Conservation (phyloP, 2,797 vertebrate species). For the Psittacula derbiana region DNA sequence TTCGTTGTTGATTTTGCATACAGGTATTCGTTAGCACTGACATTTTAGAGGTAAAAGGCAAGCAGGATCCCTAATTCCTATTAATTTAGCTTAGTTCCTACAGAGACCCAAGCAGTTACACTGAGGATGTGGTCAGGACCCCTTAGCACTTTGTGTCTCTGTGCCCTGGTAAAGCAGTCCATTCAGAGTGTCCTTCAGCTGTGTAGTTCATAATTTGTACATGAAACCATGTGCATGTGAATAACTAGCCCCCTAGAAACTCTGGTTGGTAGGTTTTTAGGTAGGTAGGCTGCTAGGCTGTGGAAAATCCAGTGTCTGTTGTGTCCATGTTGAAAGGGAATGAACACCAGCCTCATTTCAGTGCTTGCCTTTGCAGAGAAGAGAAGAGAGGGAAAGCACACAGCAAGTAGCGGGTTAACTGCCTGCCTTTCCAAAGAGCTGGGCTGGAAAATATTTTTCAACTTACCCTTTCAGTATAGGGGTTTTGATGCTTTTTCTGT, state of each 20-base stretch:
- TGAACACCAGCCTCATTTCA: neutral
- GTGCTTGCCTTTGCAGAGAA: neutral
- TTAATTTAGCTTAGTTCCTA: neutral
- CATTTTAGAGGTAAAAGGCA: neutral
- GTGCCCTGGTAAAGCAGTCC: neutral
- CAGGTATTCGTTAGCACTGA: neutral
- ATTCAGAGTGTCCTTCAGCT: neutral
- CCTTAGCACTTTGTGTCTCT: neutral
- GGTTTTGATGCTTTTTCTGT: slow-evolving; percentile 26
- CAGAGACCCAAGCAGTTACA: neutral
- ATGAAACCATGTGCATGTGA: neutral
- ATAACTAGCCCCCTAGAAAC: neutral
- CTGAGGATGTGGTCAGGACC: neutral
- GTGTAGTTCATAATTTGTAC: neutral
- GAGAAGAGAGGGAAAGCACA: neutral
- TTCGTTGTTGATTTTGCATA: neutral
- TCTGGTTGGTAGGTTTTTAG: neutral
- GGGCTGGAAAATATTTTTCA: slow-evolving; percentile 6
- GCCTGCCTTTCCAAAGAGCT: neutral
- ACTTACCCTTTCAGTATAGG: neutral
- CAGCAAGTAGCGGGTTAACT: slow-evolving; percentile 25
- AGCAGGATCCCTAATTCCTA: neutral
- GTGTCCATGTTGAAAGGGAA: neutral
- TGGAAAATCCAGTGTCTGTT: neutral
- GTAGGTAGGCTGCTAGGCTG: neutral